These are phyloP conservation scores for Oreochromis spilurus DNA, from an alignment of 2,113 vertebrate species.

Conservation along the genomic window DNA sequence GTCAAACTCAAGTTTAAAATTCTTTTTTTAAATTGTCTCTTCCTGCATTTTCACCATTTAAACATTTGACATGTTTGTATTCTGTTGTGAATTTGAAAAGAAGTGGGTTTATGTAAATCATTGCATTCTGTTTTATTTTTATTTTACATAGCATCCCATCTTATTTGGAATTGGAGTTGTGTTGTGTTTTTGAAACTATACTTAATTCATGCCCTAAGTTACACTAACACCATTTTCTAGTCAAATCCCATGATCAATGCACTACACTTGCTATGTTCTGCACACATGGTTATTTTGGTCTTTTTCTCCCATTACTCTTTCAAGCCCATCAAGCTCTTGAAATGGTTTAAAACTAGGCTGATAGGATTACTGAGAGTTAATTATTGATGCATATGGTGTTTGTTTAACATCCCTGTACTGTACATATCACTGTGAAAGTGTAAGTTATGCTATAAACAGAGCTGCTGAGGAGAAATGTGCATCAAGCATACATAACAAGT, in stretches of 20 bases:
- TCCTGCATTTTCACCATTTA: neutral
- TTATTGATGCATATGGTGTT: neutral
- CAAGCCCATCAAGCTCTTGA: neutral
- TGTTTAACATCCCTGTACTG: neutral
- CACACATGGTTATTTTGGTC: neutral
- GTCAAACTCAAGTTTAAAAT: neutral
- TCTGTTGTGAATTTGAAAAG: neutral
- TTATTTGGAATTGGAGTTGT: neutral
- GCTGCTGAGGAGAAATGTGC: too few relatives aligned
- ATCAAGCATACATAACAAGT: too few relatives aligned
- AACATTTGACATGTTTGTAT: neutral
- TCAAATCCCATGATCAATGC: neutral
- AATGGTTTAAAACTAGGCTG: neutral
- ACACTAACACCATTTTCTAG: neutral
- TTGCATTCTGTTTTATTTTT: neutral
- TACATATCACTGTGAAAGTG: too few relatives aligned
- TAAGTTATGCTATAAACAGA: too few relatives aligned
- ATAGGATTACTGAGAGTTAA: neutral
- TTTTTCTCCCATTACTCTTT: neutral
- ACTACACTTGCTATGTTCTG: neutral
- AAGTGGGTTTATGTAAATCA: neutral
- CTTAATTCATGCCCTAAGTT: neutral
- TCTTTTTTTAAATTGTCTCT: neutral
- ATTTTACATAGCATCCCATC: neutral
- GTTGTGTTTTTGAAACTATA: neutral